Conservation (phyloP, 2,113 vertebrate species). For the Piaya cayana region DNA sequence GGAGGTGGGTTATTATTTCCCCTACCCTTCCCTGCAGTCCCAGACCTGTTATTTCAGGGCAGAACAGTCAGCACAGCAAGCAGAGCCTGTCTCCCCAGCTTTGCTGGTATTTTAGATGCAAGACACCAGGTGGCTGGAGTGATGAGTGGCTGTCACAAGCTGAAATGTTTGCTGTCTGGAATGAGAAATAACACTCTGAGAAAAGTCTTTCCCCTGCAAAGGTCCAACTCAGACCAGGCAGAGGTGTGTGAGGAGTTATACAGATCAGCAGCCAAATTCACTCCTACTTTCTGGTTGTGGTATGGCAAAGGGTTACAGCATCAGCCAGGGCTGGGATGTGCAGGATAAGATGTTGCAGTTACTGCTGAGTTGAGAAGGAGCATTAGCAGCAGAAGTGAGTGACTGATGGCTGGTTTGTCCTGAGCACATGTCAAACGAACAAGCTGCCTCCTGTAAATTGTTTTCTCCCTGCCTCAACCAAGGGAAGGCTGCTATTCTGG, state of each 20-base stretch:
- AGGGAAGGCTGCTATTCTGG: not conserved
- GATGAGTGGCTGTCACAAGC: constrained; percentile 65
- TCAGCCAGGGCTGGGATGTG: not conserved
- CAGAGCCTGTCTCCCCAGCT: constrained; percentile 36
- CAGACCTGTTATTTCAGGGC: constrained; percentile 56
- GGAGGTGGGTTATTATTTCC: not conserved
- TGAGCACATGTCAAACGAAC: not conserved
- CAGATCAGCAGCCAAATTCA: constrained; percentile 9
- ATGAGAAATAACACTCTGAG: constrained; percentile 22
- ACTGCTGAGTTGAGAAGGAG: not conserved
- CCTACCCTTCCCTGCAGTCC: not conserved
- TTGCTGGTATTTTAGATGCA: constrained; percentile 46
- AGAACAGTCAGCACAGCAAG: constrained; percentile 24
- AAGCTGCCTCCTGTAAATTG: not conserved
- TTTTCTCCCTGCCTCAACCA: not conserved
- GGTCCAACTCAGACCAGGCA: not conserved
- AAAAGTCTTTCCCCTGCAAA: constrained; percentile 18
- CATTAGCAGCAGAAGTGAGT: not conserved
- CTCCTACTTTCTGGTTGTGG: not conserved
- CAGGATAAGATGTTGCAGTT: not conserved
- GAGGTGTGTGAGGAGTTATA: not conserved
- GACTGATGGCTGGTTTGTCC: constrained; percentile 21
- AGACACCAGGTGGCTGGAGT: constrained; percentile 49
- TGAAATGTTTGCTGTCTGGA: constrained; percentile 61
- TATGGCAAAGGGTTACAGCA: not conserved